Conservation (phyloP, 2,113 vertebrate species). For the Nannobrachium achirus region DNA sequence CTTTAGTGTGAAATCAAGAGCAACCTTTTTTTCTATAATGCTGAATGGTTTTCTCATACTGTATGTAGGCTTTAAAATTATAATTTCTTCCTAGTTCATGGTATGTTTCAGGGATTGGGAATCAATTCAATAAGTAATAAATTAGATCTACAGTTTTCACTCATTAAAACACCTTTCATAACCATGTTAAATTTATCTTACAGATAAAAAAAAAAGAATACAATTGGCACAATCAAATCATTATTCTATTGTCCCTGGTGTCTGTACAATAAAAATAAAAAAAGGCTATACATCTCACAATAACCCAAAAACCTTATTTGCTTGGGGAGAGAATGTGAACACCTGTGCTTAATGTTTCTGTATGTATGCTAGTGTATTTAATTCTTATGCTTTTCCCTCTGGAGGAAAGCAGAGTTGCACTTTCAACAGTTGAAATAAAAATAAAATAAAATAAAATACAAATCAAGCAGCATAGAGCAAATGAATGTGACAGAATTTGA, state of each 20-base stretch:
- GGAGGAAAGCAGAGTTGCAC: slow-evolving; percentile 44
- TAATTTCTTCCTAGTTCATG: slow-evolving; percentile 24
- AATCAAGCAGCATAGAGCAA: slow-evolving; percentile 54
- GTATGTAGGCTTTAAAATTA: background rate
- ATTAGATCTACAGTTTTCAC: slow-evolving; percentile 71
- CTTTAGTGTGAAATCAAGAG: slow-evolving; percentile 59
- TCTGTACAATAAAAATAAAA: slow-evolving; percentile 72
- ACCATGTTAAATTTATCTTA: slow-evolving; percentile 67
- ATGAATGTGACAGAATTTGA: slow-evolving; percentile 39
- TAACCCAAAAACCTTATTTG: slow-evolving; percentile 46
- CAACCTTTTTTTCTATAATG: slow-evolving; percentile 16
- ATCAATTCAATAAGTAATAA: slow-evolving; percentile 74
- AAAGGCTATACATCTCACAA: slow-evolving; percentile 60
- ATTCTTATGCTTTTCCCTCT: slow-evolving; percentile 28
- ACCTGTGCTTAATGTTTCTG: slow-evolving; percentile 56
- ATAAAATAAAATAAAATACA: slow-evolving; percentile 19
- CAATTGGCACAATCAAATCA: slow-evolving; percentile 73
- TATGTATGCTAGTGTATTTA: slow-evolving; percentile 60
- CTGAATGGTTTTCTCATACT: slow-evolving; percentile 1
- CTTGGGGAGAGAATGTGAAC: slow-evolving; percentile 44
- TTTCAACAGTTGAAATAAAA: slow-evolving; percentile 51
- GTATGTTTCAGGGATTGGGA: slow-evolving; percentile 16
- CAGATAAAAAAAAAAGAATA: slow-evolving; percentile 56
- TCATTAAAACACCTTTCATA: slow-evolving; percentile 61
- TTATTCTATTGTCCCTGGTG: slow-evolving; percentile 61